phyloP scores from a whole-genome alignment of 2,113 vertebrate genomes.

The Periophthalmodon schlosseri region DNA sequence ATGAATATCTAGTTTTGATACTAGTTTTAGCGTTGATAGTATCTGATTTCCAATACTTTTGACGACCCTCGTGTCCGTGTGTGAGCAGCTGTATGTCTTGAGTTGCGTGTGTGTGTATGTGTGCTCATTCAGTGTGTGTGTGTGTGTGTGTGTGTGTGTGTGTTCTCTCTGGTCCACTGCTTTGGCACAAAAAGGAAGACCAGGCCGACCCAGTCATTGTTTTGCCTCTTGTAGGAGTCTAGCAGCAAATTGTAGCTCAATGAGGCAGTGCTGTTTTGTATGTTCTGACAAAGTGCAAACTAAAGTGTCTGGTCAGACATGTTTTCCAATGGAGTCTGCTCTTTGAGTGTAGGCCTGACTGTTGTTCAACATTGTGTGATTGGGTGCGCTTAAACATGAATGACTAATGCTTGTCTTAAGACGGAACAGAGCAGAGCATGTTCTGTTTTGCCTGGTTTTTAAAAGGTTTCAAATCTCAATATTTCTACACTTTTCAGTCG shows the following conservation, averaged over 20 bases:
- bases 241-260: conserved; percentile 73
- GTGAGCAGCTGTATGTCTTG: not conserved
- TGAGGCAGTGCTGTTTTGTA: conserved; percentile 71
- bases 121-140: conserved; percentile 31
- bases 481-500: conserved; percentile 45
- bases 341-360: conserved; percentile 61
- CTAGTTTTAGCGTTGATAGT: too few relatives aligned
- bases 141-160: conserved; percentile 38
- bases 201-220: conserved; percentile 69
- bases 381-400: conserved; percentile 57
- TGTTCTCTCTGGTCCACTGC: conserved; percentile 66
- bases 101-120: conserved; percentile 30
- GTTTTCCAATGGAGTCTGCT: conserved; percentile 55
- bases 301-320: conserved; percentile 61
- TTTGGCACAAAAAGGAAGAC: conserved; percentile 69
- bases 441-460: conserved; percentile 28
- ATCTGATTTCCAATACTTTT: too few relatives aligned
- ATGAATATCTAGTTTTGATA: too few relatives aligned
- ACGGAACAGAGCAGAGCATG: conserved; percentile 35
- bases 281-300: conserved; percentile 70
- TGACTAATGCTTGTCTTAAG: conserved; percentile 51
- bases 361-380: conserved; percentile 67
- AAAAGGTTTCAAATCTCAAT: conserved; percentile 48
- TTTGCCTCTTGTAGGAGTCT: conserved; percentile 71
- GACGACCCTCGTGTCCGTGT: not conserved